Evolutionary conservation across 2,113 vertebrate species (phyloP).

Genomic region (Panthera leo): DNA sequence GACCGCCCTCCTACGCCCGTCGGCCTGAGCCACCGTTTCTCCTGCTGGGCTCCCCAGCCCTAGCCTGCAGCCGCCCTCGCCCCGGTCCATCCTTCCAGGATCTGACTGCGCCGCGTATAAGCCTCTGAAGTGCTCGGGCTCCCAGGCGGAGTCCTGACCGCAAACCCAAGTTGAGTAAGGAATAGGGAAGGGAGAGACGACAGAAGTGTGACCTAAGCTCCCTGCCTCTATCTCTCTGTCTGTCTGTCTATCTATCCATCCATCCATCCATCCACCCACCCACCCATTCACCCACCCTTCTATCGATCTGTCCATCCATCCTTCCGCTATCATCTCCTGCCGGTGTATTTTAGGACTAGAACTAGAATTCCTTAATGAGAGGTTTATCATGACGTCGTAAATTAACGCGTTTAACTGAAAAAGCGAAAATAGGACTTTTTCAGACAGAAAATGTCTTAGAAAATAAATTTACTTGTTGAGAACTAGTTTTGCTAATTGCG

Average conservation of each 20-base stretch:
- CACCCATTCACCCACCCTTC: background rate
- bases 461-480: background rate
- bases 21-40: background rate
- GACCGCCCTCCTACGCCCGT: background rate
- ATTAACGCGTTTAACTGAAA: background rate
- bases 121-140: background rate
- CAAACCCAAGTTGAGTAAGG: background rate
- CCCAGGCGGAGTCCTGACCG: background rate
- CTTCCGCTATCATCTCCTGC: background rate
- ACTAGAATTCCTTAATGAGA: background rate
- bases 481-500: background rate
- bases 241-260: background rate
- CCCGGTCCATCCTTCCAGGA: background rate
- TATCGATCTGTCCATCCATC: background rate
- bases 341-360: background rate
- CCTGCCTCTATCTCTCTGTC: background rate
- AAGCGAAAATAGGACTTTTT: background rate
- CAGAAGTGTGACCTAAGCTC: background rate
- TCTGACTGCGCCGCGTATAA: background rate
- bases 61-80: background rate
- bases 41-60: background rate
- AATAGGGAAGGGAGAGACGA: background rate
- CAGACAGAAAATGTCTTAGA: background rate
- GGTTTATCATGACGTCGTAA: background rate
- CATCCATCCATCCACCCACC: rapidly evolving